A percentile compares a stretch with the other conserved stretches of the same genome.
These are phyloP conservation scores for Petrolisthes manimaculis DNA, from an alignment of 2,888 invertebrate genomes.

Conservation along the genomic window DNA sequence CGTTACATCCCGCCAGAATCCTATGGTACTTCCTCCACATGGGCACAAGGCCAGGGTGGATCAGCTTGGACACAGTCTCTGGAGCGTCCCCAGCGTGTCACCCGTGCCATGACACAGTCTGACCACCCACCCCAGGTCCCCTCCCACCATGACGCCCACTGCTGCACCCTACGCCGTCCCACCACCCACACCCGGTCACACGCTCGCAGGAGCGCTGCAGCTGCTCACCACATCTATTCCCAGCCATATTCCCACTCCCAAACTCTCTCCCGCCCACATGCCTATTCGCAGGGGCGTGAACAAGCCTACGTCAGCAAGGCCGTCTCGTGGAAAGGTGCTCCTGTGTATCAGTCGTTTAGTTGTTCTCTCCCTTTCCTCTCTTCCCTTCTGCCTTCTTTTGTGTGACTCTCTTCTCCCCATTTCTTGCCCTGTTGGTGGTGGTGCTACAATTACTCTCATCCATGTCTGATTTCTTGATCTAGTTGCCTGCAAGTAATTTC, in stretches of 20 bases:
- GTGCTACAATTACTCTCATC: too few relatives aligned
- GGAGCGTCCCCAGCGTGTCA: slow-evolving; percentile 59
- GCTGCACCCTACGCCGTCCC: slow-evolving; percentile 41
- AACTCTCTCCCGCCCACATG: slow-evolving; percentile 28
- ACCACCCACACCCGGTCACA: slow-evolving; percentile 3
- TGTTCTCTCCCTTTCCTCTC: slow-evolving; percentile 6
- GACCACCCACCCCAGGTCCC: slow-evolving; percentile 25
- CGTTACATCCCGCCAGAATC: slow-evolving; percentile 63
- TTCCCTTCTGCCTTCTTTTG: neutral
- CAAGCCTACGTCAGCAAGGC: slow-evolving; percentile 64
- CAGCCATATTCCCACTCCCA: slow-evolving; percentile 46
- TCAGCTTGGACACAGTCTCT: slow-evolving; percentile 62
- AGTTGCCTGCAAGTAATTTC: neutral
- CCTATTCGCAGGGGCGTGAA: slow-evolving; percentile 48
- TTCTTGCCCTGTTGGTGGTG: neutral
- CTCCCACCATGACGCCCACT: slow-evolving; percentile 30
- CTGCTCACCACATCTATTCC: slow-evolving; percentile 51
- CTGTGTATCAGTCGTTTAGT: neutral
- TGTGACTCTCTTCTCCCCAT: neutral
- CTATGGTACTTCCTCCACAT: slow-evolving; percentile 32
- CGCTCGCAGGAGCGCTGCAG: slow-evolving; percentile 15
- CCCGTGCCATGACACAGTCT: slow-evolving; percentile 50
- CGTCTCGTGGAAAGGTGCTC: slow-evolving; percentile 65
- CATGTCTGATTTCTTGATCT: neutral
- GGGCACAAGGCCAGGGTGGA: neutral